Conservation (phyloP, 2,797 vertebrate genomes). For the Momotus momota region DNA sequence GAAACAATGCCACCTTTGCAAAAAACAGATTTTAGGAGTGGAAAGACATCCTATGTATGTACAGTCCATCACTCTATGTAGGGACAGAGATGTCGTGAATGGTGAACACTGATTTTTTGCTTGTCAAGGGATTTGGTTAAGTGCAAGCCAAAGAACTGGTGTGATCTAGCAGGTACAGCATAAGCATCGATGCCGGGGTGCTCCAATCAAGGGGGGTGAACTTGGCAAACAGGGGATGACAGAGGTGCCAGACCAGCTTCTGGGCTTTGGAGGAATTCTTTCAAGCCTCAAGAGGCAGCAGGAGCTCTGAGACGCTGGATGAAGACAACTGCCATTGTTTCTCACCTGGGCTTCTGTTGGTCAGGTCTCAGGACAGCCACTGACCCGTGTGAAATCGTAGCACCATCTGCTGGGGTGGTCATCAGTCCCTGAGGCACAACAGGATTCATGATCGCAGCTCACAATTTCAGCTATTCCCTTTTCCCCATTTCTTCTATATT, state of each 20-base stretch:
- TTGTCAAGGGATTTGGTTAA: not conserved
- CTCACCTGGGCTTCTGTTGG: not conserved
- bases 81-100: not conserved
- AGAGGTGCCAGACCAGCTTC: not conserved
- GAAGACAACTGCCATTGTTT: not conserved
- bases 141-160: rapidly evolving
- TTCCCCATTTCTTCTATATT: not conserved
- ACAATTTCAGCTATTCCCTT: rapidly evolving
- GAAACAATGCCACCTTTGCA: not conserved
- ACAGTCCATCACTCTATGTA: not conserved
- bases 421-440: not conserved
- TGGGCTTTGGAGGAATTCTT: not conserved
- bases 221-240: not conserved
- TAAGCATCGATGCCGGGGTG: not conserved
- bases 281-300: not conserved
- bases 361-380: not conserved
- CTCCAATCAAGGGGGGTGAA: rapidly evolving
- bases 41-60: not conserved
- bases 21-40: not conserved
- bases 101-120: not conserved
- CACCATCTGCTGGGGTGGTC: not conserved
- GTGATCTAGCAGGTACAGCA: not conserved
- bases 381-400: not conserved
- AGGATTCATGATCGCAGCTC: rapidly evolving
- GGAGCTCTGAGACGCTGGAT: not conserved